These are phyloP conservation scores for Meloidogyne exigua DNA, from an alignment of 1,140 invertebrate genomes.

Conservation along the genomic window DNA sequence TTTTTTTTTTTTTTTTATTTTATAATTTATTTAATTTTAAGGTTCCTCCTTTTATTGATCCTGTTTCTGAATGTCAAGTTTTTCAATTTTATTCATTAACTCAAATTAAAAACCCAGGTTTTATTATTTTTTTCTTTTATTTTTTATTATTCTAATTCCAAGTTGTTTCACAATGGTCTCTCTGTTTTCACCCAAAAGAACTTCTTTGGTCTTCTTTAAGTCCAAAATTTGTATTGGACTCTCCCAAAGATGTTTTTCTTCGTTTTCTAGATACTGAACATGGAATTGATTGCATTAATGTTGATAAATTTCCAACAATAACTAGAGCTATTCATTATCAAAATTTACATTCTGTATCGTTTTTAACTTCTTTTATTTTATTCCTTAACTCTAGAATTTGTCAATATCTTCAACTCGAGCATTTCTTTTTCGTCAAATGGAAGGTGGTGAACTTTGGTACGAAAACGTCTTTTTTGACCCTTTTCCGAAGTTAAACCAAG, in stretches of 20 bases:
- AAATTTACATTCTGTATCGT: not conserved
- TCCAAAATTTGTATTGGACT: constrained; percentile 3
- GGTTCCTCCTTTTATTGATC: constrained; percentile 13
- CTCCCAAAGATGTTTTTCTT: not conserved
- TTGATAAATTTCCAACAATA: not conserved
- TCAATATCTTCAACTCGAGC: constrained; percentile 13
- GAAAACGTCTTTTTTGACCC: constrained; percentile 31
- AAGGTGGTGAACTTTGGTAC: constrained; percentile 26
- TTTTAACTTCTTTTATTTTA: not conserved
- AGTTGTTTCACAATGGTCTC: constrained; percentile 24
- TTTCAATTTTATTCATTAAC: constrained; percentile 22
- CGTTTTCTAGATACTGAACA: constrained; percentile 16
- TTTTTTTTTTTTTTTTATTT: not conserved
- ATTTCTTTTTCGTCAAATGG: constrained; percentile 33
- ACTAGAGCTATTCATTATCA: constrained; percentile 29
- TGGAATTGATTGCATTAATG: not conserved
- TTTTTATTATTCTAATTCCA: too few species aligned
- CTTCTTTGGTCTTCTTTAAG: constrained; percentile 18
- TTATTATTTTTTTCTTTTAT: not conserved
- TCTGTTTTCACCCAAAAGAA: constrained; percentile 21
- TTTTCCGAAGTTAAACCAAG: constrained; percentile 12
- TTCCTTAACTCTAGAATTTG: not conserved
- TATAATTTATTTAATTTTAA: not conserved
- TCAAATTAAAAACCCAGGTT: constrained; percentile 23
- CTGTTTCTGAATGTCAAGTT: constrained; percentile 1